A percentile compares a stretch with the other conserved stretches of the same genome.
These are phyloP conservation scores for Atrichornis clamosus DNA, from an alignment of 2,113 vertebrate species.

Conservation along the genomic window DNA sequence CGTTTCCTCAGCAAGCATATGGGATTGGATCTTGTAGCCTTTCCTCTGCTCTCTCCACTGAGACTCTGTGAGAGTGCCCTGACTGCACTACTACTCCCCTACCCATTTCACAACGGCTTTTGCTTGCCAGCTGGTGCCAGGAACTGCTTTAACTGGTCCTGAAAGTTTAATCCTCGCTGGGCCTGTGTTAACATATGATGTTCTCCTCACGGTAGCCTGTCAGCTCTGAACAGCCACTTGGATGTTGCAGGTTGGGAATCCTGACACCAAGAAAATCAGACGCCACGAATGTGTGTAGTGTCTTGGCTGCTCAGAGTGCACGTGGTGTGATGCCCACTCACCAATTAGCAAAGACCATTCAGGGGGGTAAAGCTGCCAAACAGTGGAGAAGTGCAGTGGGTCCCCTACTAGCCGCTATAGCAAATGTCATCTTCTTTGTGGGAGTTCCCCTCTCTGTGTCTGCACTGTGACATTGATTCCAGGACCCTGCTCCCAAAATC, in stretches of 20 bases:
- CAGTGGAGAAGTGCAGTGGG: neutral
- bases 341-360: neutral
- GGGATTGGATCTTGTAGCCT: neutral
- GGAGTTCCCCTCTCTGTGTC: neutral
- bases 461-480: neutral
- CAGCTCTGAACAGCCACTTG: neutral
- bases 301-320: neutral
- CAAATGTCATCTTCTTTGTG: neutral
- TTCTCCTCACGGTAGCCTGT: neutral
- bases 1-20: neutral
- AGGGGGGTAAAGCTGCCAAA: neutral
- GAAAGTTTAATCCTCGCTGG: neutral
- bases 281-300: neutral
- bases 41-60: neutral
- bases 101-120: neutral
- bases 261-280: neutral
- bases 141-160: constrained; percentile 1
- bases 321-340: neutral
- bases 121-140: neutral
- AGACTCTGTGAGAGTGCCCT: neutral
- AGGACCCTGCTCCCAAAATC: neutral
- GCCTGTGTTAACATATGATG: neutral
- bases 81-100: neutral
- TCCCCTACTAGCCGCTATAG: neutral
- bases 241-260: neutral